These are phyloP conservation scores for Amphiprion ocellaris DNA, from an alignment of 2,113 vertebrate genomes.

Conservation along the genomic window DNA sequence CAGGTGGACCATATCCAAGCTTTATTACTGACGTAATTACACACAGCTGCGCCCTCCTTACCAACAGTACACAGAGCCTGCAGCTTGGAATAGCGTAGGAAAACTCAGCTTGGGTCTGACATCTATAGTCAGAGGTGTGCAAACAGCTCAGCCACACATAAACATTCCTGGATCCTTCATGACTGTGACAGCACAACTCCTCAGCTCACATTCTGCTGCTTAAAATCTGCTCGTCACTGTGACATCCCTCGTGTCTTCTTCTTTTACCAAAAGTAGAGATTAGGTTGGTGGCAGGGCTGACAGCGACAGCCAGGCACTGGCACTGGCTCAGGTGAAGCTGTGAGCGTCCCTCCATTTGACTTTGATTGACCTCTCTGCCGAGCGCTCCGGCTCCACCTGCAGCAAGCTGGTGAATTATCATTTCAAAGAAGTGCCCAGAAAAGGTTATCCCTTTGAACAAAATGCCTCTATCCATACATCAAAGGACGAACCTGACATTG, in stretches of 20 bases:
- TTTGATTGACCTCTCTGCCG: conserved; percentile 78
- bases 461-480: conserved; percentile 83
- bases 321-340: conserved; percentile 54
- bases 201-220: conserved; percentile 15
- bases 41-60: conserved; percentile 81
- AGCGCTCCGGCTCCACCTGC: conserved; percentile 72
- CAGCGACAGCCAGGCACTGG: conserved; percentile 56
- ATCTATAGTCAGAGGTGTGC: conserved; percentile 41
- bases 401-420: conserved; percentile 80
- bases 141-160: conserved; percentile 50
- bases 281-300: conserved; percentile 55
- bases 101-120: conserved; percentile 38
- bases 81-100: conserved; percentile 43
- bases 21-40: conserved; percentile 85
- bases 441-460: conserved; percentile 87
- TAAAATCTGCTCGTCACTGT: conserved; percentile 30
- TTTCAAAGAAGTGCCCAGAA: conserved; percentile 83
- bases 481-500: conserved; percentile 76
- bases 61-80: conserved; percentile 52
- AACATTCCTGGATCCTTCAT: conserved; percentile 18
- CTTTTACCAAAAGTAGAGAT: conserved; percentile 49
- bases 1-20: conserved; percentile 84
- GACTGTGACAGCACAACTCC: conserved; percentile 12
- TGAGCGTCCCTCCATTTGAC: conserved; percentile 76
- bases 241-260: conserved; percentile 31